A percentile compares a stretch with the other conserved stretches of the same genome.
Evolutionary conservation across 2,113 vertebrate genomes (phyloP).

Genomic region (Rhinolophus ferrumequinum): DNA sequence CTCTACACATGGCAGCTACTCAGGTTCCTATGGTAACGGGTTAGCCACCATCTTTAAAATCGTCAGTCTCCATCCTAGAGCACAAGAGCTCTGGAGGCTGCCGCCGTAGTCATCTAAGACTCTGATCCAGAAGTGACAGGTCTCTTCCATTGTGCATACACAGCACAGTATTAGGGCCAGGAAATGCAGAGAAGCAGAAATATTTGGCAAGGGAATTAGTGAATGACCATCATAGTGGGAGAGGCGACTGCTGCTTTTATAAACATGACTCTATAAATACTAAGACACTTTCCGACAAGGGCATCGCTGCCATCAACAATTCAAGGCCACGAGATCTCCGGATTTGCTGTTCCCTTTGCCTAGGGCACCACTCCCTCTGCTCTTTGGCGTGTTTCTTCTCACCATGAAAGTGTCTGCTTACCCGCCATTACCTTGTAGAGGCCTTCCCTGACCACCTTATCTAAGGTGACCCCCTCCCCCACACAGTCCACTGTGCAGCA

Average conservation of each 20-base stretch:
- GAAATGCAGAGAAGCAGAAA: neutral
- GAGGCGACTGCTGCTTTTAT: neutral
- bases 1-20: neutral
- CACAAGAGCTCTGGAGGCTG: neutral
- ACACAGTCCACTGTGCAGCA: no score
- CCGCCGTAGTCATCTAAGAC: rapidly evolving
- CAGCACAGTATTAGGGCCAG: neutral
- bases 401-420: neutral
- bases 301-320: neutral
- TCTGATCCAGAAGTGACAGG: neutral
- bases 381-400: neutral
- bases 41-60: neutral
- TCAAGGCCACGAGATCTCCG: neutral
- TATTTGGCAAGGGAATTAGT: neutral
- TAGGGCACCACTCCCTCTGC: neutral
- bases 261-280: neutral
- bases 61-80: neutral
- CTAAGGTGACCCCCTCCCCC: rapidly evolving
- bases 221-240: neutral
- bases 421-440: neutral
- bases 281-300: neutral
- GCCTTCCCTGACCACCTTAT: neutral
- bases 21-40: neutral
- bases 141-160: neutral
- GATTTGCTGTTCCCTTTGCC: neutral